Conservation (phyloP, 2,113 vertebrate genomes). For the Cromileptes altivelis region DNA sequence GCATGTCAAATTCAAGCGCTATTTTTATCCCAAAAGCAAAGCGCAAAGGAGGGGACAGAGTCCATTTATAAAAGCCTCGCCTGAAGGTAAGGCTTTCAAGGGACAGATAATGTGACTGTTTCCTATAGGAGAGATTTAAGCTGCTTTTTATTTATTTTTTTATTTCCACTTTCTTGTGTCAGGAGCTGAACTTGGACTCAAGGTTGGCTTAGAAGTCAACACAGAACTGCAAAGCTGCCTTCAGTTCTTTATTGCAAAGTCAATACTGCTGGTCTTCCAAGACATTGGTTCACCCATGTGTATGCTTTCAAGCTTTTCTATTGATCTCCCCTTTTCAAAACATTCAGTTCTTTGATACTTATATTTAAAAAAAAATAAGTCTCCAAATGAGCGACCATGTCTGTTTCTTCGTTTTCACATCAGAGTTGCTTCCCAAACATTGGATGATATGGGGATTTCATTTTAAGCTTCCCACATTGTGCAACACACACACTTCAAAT, state of each 20-base stretch:
- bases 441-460: not conserved
- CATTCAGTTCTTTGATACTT: not conserved
- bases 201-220: slow-evolving; percentile 38
- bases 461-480: not conserved
- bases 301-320: slow-evolving; percentile 4
- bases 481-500: not conserved
- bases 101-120: slow-evolving; percentile 51
- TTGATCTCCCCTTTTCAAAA: slow-evolving; percentile 5
- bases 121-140: slow-evolving; percentile 45
- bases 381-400: not conserved
- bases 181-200: slow-evolving; percentile 35
- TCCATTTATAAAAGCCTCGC: slow-evolving; percentile 57
- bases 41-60: slow-evolving; percentile 28
- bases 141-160: slow-evolving; percentile 27
- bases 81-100: slow-evolving; percentile 66
- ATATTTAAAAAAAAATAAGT: not conserved
- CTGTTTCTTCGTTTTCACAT: not conserved
- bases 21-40: slow-evolving; percentile 62
- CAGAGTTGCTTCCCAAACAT: not conserved
- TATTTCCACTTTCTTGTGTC: slow-evolving; percentile 36
- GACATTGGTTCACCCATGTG: not conserved
- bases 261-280: not conserved
- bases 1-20: slow-evolving; percentile 64
- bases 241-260: not conserved
- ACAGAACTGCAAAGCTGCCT: not conserved